Base-by-base conservation (phyloP, 2,113 vertebrate species). In the Patagioenas fasciata region DNA sequence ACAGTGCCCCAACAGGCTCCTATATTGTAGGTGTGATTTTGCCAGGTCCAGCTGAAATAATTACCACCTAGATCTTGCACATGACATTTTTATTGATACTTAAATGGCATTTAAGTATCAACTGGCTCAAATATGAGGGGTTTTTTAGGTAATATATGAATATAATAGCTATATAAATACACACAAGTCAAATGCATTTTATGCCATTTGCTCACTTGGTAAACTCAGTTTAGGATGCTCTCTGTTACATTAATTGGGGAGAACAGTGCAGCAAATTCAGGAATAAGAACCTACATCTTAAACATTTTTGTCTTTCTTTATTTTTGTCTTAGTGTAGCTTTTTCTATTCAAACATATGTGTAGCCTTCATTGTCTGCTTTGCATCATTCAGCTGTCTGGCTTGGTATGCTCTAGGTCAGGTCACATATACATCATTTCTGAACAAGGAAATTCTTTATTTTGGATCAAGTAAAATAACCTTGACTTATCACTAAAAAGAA, bases 401-500 rank as follows among this genome's bases (percentile, higher is more conserved):
- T 91, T 87, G 89, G 94, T 66, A 93, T 96, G 91, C 58, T 71
- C 71, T 90, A 85, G 97, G 96, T 96, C 95, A 83, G 92, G 84
- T 97, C 95, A 95, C 38, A 84, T 25, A 90, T 91, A 92, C 79
- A 96, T 96, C 19, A 95, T 84, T 97, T 96, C 93, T 85, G 58
- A 90, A 67, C 83, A 86, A 88, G 79, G 91, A 97, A 96, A 87
- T 89, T 81, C 60, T 66, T 82, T 96, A 79, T 85, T 95, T 96
- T 89, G 79, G 92, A 95, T 95, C 61, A 95, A 93, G 91, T 95
- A 56, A 97, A 95, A 92, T 66, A 96, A 85, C 81, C 15, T 57
- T 91, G 91, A 93, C 78, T 95, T 96, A 97, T 92, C 96, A 94
- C 79, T 85, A 86, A 88, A 88, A 91, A 79, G 85, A 97, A 78